Evolutionary conservation across 2,888 invertebrate species (phyloP), one percentile per base, ranked within the genome.

Genomic region (Ashinkailepas kermadecensis): DNA sequence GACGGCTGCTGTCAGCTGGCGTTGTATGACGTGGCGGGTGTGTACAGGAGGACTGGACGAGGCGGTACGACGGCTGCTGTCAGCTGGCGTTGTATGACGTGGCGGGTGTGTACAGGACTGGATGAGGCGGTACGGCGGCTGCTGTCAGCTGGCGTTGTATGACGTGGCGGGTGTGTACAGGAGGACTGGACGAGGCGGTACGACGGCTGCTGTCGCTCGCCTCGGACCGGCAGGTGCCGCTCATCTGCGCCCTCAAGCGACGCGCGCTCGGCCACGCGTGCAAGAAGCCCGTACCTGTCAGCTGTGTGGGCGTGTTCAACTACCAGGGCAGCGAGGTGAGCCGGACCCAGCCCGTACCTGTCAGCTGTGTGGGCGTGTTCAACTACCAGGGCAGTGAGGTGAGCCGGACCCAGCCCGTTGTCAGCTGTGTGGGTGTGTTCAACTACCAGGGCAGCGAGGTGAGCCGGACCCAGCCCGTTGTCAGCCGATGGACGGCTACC

Each of bases 381-480:
- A 91, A 91, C 86, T 91, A 90, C 85, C 90, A 91, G 86, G 92
- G 92, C 9, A 89, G 89, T 54, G 90, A 92, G 86, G 91, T 86
- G 84, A 81, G 81, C 80, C 39, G n/a, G n/a, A 58, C 58, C 58
- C 9, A 91, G 85, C 90, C 90, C 81, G 89, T 90, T 9, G 89
- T 92, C 82, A 90, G 91, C 85, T 91, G 15, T 59, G 59, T 92
- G 67, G 92, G 90, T 18, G 87, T 92, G 79, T 87, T 92, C 83
- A 91, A 91, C 86, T 91, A 90, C 85, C 90, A 91, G 86, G 92
- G 92, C 9, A 89, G 89, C 54, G 90, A 92, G 86, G 91, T 86
- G 84, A 81, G 81, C 80, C 21, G n/a, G 39, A 59, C 2, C 59
- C 11, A 7, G 39, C 39, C 39, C 4, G 39, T 39, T 39, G 39